A percentile compares a stretch with the other conserved stretches of the same genome.
Conservation (phyloP, 2,888 invertebrate genomes). For the Agonopterix heracliana region DNA sequence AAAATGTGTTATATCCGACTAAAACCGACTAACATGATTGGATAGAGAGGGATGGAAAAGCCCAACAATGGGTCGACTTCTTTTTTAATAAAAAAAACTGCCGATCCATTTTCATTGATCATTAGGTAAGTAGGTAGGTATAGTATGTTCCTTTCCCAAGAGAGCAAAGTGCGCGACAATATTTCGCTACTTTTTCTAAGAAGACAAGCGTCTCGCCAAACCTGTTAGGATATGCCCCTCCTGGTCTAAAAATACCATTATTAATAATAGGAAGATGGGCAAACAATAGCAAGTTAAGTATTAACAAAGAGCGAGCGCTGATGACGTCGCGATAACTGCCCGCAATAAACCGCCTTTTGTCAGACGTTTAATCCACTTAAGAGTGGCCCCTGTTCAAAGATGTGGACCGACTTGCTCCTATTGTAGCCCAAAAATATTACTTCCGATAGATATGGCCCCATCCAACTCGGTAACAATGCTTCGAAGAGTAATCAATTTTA, state of each 20-base stretch:
- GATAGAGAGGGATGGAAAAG: too few species aligned
- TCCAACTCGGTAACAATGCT: background rate
- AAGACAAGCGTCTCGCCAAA: slow-evolving; percentile 23
- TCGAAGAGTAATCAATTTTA: slow-evolving; percentile 5
- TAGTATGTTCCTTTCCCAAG: too few species aligned
- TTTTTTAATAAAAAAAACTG: too few species aligned
- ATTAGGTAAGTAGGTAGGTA: too few species aligned
- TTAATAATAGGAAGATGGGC: slow-evolving; percentile 21
- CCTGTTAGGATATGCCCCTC: slow-evolving; percentile 19
- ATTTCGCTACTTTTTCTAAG: slow-evolving; percentile 1
- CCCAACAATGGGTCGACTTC: too few species aligned
- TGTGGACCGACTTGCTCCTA: slow-evolving; percentile 30
- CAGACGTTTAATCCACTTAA: slow-evolving; percentile 65
- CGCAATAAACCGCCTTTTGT: slow-evolving; percentile 57
- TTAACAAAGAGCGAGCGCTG: slow-evolving; percentile 43
- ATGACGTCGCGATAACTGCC: slow-evolving; percentile 36
- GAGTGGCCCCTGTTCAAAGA: slow-evolving; percentile 46
- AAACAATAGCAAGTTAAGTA: slow-evolving; percentile 42
- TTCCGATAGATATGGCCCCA: slow-evolving; percentile 30
- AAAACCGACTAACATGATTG: too few species aligned
- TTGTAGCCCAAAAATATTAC: slow-evolving; percentile 48
- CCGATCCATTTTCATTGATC: too few species aligned
- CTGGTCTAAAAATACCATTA: slow-evolving; percentile 20
- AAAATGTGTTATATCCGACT: too few species aligned
- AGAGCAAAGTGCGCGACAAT: slow-evolving; percentile 23